Evolutionary conservation across 2,888 invertebrate genomes (phyloP).

Genomic region (Polydesmus complanatus): DNA sequence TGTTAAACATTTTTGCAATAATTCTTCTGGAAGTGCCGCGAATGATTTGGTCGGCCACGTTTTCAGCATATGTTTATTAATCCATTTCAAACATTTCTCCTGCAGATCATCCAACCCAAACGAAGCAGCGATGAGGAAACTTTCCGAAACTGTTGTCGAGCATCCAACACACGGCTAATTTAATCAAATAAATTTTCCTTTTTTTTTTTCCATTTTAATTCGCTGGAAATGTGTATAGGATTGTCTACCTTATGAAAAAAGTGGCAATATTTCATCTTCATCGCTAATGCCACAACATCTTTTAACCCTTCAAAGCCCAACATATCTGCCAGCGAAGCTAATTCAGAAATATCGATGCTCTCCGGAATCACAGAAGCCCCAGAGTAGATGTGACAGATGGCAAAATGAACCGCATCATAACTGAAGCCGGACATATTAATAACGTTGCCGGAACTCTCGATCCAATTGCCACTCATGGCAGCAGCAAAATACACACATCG

Average conservation of each 20-base stretch:
- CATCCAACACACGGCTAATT: constrained; percentile 76
- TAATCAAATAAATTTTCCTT: background rate
- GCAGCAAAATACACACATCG: constrained; percentile 87
- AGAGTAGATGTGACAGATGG: constrained; percentile 84
- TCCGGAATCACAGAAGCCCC: constrained; percentile 79
- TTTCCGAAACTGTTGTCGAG: constrained; percentile 71
- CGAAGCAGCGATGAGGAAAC: constrained; percentile 67
- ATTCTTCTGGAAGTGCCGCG: constrained; percentile 64
- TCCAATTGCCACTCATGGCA: constrained; percentile 72
- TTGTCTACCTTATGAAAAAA: constrained; percentile 73
- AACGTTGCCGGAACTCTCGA: constrained; percentile 62
- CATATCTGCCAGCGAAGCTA: constrained; percentile 79
- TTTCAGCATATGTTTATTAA: constrained; percentile 66
- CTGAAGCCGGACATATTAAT: constrained; percentile 74
- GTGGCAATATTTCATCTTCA: constrained; percentile 81
- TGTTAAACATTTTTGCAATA: constrained; percentile 64
- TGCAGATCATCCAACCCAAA: constrained; percentile 78
- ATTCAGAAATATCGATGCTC: constrained; percentile 67
- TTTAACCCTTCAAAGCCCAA: constrained; percentile 78
- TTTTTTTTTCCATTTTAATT: background rate
- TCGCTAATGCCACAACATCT: constrained; percentile 74
- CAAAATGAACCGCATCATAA: constrained; percentile 74
- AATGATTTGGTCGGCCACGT: constrained; percentile 88
- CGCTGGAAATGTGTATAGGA: no score
- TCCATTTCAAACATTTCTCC: constrained; percentile 68